A percentile compares a stretch with the other conserved stretches of the same genome.
Evolutionary conservation across 2,113 vertebrate genomes (phyloP).

Genomic region (Bungarus multicinctus): DNA sequence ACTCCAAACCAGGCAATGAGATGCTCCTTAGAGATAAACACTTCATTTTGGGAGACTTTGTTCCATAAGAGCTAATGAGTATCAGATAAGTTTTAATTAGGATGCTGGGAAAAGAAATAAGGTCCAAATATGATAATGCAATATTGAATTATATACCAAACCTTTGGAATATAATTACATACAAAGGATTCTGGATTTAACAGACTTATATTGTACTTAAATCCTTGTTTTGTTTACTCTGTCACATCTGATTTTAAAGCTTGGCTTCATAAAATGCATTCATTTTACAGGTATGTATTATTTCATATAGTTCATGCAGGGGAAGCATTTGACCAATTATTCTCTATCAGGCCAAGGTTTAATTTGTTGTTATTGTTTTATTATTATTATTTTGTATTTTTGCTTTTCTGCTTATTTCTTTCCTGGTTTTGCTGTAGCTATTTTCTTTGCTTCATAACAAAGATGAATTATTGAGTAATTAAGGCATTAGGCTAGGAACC

Average conservation of each 20-base stretch:
- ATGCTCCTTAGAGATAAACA: background rate
- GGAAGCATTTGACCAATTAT: background rate
- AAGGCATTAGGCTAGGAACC: background rate
- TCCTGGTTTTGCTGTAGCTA: background rate
- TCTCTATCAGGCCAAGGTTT: background rate
- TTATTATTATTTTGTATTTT: background rate
- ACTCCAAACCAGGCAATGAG: background rate
- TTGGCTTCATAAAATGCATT: background rate
- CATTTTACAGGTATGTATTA: background rate
- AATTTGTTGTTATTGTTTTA: background rate
- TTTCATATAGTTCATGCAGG: background rate
- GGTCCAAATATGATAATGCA: background rate
- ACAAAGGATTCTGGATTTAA: too few relatives aligned
- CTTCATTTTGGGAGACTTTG: background rate
- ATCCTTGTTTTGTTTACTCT: background rate
- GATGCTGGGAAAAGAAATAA: background rate
- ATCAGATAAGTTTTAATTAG: background rate
- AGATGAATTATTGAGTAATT: background rate
- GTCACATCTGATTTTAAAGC: background rate
- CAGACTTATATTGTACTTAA: background rate
- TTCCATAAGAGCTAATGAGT: background rate
- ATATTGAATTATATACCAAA: background rate
- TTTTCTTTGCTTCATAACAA: background rate
- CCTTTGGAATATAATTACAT: background rate
- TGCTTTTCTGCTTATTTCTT: background rate